Evolutionary conservation across 1,140 invertebrate species (phyloP), one percentile per base, ranked within the genome.

Genomic region (Papilio dardanus): DNA sequence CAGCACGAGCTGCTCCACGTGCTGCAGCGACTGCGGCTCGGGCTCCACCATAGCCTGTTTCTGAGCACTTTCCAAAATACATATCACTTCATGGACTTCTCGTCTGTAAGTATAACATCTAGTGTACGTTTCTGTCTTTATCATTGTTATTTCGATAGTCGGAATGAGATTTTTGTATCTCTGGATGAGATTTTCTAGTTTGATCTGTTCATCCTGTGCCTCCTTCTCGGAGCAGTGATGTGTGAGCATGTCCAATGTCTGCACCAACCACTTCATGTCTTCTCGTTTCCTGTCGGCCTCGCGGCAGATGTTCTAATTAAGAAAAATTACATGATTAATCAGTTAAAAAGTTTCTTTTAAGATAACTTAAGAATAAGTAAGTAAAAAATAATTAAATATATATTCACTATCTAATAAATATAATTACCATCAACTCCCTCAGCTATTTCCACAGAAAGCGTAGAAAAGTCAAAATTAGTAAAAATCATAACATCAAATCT

Each of bases 221-320:
- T 99, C 97, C 62, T 95, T 94, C 81, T 98, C 97, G 4, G 96
- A 95, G 81, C 97, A 96, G 89, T 98, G 97, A 42, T 96, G 96
- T 5, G 97, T 95, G 73, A 99, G 94, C 77, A 96, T 96, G 81
- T 99, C 98, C 40, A 99, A 90, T 19, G 96, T 97, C 92, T 98
- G 97, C 1, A 98, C 97, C 54, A 99, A 93, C 97, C 98, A 98
- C 85, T 98, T 98, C 96, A 99, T 98, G 80, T 98, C 97, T 91
- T 99, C 98, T 66, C 97, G 95, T 88, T 97, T 97, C 62, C 95
- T 95, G 86, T 98, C 97, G 76, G 98, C 97, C 93, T 99, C 97
- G 65, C 96, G 95, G 86, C 97, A 98, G 78, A 98, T 97, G 88
- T 95, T 96, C 97, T 98, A 80, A 75, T 81, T 87, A 83, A 77